Percentiles rank a stretch among this genome's conserved stretches.
Conservation (phyloP, 2,888 invertebrate species). For the Conistra vaccinii region DNA sequence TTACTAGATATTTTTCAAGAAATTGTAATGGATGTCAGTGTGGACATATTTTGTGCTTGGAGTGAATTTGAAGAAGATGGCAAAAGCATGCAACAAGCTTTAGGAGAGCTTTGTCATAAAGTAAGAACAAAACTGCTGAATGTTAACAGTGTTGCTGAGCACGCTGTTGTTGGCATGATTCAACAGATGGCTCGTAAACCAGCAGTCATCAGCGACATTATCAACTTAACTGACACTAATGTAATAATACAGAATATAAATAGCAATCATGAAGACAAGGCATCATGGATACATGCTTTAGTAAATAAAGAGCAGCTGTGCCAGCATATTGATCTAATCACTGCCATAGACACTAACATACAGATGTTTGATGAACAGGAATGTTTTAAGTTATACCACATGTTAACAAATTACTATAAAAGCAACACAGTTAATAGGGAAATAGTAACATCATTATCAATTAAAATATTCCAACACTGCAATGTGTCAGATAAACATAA, state of each 20-base stretch:
- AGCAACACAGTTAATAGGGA: conserved; percentile 68
- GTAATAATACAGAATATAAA: conserved; percentile 78
- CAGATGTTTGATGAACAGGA: conserved; percentile 74
- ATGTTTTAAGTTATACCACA: conserved; percentile 73
- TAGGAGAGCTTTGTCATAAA: conserved; percentile 83
- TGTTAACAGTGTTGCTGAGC: conserved; percentile 73
- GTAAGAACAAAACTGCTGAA: conserved; percentile 72
- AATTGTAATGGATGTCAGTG: conserved; percentile 83
- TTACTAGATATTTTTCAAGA: conserved; percentile 80
- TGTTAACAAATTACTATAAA: conserved; percentile 69
- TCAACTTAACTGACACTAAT: conserved; percentile 74
- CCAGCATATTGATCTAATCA: conserved; percentile 73
- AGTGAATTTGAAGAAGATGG: conserved; percentile 83
- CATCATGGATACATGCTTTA: conserved; percentile 80
- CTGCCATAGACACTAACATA: conserved; percentile 73
- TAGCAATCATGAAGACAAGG: conserved; percentile 72
- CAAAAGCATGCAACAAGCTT: conserved; percentile 81
- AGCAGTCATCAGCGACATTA: conserved; percentile 76
- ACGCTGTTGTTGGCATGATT: conserved; percentile 81
- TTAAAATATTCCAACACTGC: conserved; percentile 79
- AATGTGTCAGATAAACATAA: conserved; percentile 71
- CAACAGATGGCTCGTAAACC: conserved; percentile 82
- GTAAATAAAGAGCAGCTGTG: conserved; percentile 77
- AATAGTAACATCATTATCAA: conserved; percentile 68
- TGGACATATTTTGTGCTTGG: conserved; percentile 87